A percentile compares a stretch with the other conserved stretches of the same genome.
Conservation (phyloP, 92 coral and sea anemone species). For the Bergia puertoricense region DNA sequence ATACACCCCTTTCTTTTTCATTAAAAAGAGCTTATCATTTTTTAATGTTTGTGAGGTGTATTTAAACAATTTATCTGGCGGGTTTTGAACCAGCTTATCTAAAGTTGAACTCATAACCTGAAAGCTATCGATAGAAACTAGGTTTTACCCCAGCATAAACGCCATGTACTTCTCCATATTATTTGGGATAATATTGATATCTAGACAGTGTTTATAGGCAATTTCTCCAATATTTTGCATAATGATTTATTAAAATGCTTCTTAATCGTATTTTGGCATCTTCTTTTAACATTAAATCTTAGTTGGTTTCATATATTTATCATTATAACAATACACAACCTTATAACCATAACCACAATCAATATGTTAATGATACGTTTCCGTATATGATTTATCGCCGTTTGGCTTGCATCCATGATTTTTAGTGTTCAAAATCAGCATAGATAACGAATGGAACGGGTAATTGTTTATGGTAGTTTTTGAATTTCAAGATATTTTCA, state of each 20-base stretch:
- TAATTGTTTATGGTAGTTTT: conserved; percentile 44
- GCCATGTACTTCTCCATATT: too few species aligned
- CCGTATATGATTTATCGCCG: conserved; percentile 47
- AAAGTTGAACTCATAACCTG: too few species aligned
- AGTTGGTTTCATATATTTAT: conserved; percentile 38
- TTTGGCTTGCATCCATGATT: background rate
- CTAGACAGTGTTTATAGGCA: too few species aligned
- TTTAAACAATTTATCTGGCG: too few species aligned
- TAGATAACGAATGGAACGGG: conserved; percentile 46
- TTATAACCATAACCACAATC: conserved; percentile 30
- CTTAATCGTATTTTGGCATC: conserved; percentile 16
- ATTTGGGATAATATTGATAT: too few species aligned
- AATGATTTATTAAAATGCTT: conserved; percentile 30
- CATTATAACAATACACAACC: conserved; percentile 49
- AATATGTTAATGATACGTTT: conserved; percentile 39
- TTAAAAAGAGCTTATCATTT: too few species aligned
- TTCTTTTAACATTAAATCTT: conserved; percentile 29
- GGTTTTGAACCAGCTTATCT: too few species aligned
- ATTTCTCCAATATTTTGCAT: too few species aligned
- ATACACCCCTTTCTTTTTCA: too few species aligned
- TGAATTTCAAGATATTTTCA: conserved; percentile 12
- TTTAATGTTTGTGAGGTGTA: too few species aligned
- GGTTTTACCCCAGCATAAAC: too few species aligned
- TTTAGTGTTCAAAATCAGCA: conserved; percentile 56
- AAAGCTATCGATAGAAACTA: too few species aligned